Base-by-base conservation (phyloP, 2,113 vertebrate species). In the Mohoua ochrocephala region DNA sequence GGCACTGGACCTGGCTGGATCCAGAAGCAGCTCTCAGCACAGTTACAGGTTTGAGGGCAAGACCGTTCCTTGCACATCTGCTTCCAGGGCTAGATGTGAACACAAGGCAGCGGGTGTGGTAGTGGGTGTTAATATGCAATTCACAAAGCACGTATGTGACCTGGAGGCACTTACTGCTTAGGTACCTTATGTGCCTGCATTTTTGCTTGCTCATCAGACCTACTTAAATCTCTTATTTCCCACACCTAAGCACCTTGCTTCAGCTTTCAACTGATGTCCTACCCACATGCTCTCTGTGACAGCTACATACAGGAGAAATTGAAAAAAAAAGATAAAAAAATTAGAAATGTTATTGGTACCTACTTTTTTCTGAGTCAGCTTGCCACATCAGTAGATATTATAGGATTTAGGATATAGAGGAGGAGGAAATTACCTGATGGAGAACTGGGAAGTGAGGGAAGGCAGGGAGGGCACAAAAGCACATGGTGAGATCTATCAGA, bases 391-490 rank as follows among this genome's bases (percentile, higher is more conserved):
- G 24, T 35, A 84, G 37, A 19, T 28, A 75, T 45, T 44, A 42
- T 2, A 78, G 23, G 15, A 70, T 68, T 67, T 70, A 33, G 24
- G 30, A 78, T 49, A 64, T 6, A 78, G 27, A 77, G 63, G 80
- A 53, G 10, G 44, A 89, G 85, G 18, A 82, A 82, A 61, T 97
- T 98, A 99, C 99, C 99, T 98, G 98, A 91, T 71, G 97, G 95
- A 84, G 97, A 96, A 84, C 91, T 97, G 59, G 97, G 95, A 78
- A 98, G 98, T 56, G 97, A 98, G 28, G 98, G 98, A 84, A 98
- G 97, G 41, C 95, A 97, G 18, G 98, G 96, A 71, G 98, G 98
- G 63, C 97, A 98, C 27, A 97, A 91, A 54, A 89, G 89, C 47
- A 97, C 71, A 26, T 96, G 98, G 65, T 97, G 92, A 26, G 97